phyloP scores from a whole-genome alignment of 1,140 invertebrate genomes.

The Diabrotica undecimpunctata region DNA sequence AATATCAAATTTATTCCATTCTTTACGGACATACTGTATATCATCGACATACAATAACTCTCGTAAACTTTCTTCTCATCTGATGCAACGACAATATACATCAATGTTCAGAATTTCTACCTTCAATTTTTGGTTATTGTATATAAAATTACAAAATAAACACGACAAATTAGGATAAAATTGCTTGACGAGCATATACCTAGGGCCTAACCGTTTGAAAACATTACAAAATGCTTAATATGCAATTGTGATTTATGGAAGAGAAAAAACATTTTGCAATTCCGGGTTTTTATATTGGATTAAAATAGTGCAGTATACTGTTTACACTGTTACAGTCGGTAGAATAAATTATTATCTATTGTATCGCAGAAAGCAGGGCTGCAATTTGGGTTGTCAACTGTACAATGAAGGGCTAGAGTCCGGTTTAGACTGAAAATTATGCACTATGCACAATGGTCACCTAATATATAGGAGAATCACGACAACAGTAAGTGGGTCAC shows the following conservation, averaged over 20 bases:
- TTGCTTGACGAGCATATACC: not conserved
- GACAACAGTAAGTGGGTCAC: not conserved
- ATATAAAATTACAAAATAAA: too few species aligned
- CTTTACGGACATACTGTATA: too few species aligned
- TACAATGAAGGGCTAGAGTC: slow-evolving; percentile 31
- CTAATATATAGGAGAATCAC: slow-evolving; percentile 31
- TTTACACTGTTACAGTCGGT: slow-evolving; percentile 31
- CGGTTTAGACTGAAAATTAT: slow-evolving; percentile 32
- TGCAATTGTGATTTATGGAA: slow-evolving; percentile 24
- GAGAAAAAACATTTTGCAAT: slow-evolving; percentile 34
- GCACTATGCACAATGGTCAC: slow-evolving; percentile 32
- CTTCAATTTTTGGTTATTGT: too few species aligned
- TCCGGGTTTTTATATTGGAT: slow-evolving; percentile 34
- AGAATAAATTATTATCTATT: slow-evolving; percentile 42
- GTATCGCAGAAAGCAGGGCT: slow-evolving; percentile 32
- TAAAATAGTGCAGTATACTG: slow-evolving; percentile 32
- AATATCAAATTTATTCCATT: too few species aligned
- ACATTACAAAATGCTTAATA: slow-evolving; percentile 15
- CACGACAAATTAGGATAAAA: too few species aligned
- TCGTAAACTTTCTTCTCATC: too few species aligned
- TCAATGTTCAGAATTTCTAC: too few species aligned
- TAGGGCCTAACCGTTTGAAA: not conserved
- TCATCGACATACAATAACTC: too few species aligned
- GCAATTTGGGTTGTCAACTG: slow-evolving; percentile 35
- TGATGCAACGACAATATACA: too few species aligned